phyloP scores from a whole-genome alignment of 2,888 invertebrate genomes.

The Phyllotreta striolata region DNA sequence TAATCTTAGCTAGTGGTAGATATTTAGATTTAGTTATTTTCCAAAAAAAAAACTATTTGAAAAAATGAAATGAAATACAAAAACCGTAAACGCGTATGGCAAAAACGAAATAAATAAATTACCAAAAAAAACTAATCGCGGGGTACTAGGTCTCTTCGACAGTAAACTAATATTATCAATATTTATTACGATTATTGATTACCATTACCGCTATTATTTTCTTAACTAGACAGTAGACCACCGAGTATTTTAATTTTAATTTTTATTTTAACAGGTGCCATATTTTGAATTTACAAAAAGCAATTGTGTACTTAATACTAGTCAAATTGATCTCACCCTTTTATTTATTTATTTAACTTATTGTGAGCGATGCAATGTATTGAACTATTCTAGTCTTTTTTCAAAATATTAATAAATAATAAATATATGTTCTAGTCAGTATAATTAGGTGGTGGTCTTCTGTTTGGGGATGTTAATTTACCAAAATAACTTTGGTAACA shows the following conservation, averaged over 20 bases:
- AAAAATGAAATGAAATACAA: constrained; percentile 31
- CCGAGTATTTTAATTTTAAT: not conserved
- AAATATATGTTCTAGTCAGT: no score
- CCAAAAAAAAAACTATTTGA: constrained; percentile 42
- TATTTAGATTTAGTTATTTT: constrained; percentile 53
- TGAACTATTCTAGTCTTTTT: no score
- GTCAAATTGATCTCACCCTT: no score
- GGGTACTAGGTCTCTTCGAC: constrained; percentile 45
- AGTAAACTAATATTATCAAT: not conserved
- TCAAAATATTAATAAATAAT: no score
- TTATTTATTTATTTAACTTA: no score
- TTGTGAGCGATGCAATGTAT: no score
- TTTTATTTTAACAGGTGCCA: no score
- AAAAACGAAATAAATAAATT: constrained; percentile 43
- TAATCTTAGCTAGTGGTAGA: constrained; percentile 55
- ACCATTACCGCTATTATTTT: constrained; percentile 4
- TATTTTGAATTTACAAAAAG: no score
- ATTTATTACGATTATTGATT: not conserved
- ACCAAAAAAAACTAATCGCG: constrained; percentile 39
- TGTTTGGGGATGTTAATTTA: no score
- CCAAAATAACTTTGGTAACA: constrained; percentile 7
- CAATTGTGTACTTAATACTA: no score
- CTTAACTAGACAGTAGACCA: constrained; percentile 12
- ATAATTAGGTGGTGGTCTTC: no score
- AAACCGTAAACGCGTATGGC: constrained; percentile 48